These are phyloP conservation scores for Scaptodrosophila lebanonensis DNA, from an alignment of 1,140 invertebrate genomes.

Conservation along the genomic window DNA sequence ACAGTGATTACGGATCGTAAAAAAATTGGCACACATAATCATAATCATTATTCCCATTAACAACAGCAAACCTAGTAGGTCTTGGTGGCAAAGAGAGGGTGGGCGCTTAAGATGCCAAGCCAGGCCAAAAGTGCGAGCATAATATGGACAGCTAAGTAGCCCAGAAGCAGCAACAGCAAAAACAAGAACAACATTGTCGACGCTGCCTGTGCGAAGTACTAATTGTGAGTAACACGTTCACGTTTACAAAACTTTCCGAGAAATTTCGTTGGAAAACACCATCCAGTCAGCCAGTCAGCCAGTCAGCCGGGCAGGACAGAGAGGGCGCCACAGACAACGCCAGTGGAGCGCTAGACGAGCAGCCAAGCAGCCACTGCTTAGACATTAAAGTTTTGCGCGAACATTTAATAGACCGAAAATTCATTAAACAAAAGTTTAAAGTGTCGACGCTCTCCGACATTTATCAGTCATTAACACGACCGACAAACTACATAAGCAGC, in stretches of 20 bases:
- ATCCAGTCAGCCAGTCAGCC: conserved; percentile 8
- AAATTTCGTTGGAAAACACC: conserved; percentile 47
- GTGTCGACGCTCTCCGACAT: conserved; percentile 39
- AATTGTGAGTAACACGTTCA: conserved; percentile 72
- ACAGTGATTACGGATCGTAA: too few relatives aligned
- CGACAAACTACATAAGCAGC: conserved; percentile 11
- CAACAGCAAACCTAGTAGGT: too few relatives aligned
- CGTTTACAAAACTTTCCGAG: conserved; percentile 62
- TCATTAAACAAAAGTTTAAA: conserved; percentile 62
- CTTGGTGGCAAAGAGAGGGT: too few relatives aligned
- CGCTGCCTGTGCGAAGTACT: conserved; percentile 46
- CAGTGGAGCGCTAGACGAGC: conserved; percentile 34
- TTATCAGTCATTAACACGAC: conserved; percentile 59
- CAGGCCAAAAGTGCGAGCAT: too few relatives aligned
- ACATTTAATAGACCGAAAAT: conserved; percentile 62
- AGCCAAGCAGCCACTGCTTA: conserved; percentile 54
- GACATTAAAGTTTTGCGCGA: conserved; percentile 62
- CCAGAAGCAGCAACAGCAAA: conserved; percentile 14
- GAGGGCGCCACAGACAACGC: conserved; percentile 39
- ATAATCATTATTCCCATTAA: too few relatives aligned
- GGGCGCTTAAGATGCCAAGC: too few relatives aligned
- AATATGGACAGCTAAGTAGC: neutral
- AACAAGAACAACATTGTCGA: conserved; percentile 55
- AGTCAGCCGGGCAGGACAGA: conserved; percentile 16
- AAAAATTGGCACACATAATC: too few relatives aligned